A percentile compares a stretch with the other conserved stretches of the same genome.
phyloP scores from a whole-genome alignment of 2,797 vertebrate genomes.

The Pygocentrus nattereri region DNA sequence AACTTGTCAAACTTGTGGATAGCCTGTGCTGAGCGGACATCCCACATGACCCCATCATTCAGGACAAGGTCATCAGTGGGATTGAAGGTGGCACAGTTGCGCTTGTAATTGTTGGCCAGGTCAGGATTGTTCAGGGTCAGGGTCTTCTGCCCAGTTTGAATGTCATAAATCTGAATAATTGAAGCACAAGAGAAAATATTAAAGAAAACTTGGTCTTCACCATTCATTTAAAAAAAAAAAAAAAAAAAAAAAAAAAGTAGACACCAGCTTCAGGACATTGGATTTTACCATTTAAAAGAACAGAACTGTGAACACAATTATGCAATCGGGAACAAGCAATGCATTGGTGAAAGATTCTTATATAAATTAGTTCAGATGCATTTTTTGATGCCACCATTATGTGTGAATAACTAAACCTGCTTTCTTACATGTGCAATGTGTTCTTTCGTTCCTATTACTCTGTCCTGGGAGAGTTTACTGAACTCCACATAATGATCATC shows the following conservation, averaged over 20 bases:
- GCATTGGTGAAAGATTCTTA: background rate
- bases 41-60: conserved; percentile 98
- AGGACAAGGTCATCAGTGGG: conserved; percentile 98
- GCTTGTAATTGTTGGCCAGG: conserved; percentile 99
- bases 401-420: too few relatives aligned
- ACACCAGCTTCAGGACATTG: background rate
- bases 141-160: conserved; percentile 97
- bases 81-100: conserved; percentile 98
- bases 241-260: background rate
- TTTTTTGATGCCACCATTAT: background rate
- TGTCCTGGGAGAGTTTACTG: conserved; percentile 98
- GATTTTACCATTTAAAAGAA: too few relatives aligned
- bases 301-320: background rate
- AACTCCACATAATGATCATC: conserved; percentile 99
- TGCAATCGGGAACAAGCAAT: background rate
- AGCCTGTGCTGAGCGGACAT: conserved; percentile 95
- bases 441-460: conserved; percentile 97
- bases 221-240: background rate
- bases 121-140: conserved; percentile 98
- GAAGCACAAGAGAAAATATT: background rate
- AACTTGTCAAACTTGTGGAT: conserved; percentile 99
- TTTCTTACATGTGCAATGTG: conserved; percentile 92
- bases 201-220: background rate
- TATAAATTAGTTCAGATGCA: too few relatives aligned
- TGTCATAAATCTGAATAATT: conserved; percentile 92